A percentile compares a stretch with the other conserved stretches of the same genome.
Evolutionary conservation across 2,113 vertebrate genomes (phyloP).

Genomic region (Rattus rattus): DNA sequence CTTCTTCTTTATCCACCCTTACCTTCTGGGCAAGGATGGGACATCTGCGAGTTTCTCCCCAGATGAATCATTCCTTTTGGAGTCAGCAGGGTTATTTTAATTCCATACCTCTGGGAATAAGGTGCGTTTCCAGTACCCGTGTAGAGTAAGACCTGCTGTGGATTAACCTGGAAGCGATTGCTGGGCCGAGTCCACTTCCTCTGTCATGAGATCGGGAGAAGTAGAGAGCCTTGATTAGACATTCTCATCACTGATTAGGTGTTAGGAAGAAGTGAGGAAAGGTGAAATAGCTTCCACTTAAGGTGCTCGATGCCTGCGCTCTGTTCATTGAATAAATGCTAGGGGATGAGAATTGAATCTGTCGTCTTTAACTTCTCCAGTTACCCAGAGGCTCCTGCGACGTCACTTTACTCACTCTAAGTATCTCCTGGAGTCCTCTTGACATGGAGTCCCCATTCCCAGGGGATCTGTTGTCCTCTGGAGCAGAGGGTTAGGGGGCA

Average conservation of each 20-base stretch:
- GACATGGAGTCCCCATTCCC: neutral
- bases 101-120: neutral
- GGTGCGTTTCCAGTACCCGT: neutral
- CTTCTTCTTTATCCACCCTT: neutral
- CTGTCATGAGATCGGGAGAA: neutral
- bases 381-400: neutral
- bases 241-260: neutral
- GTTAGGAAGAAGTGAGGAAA: slow-evolving; percentile 39
- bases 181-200: neutral
- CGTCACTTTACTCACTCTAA: neutral
- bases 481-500: neutral
- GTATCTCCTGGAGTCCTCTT: neutral
- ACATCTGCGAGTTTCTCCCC: neutral
- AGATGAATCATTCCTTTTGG: neutral
- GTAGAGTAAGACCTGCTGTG: neutral
- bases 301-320: neutral
- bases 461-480: neutral
- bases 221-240: neutral
- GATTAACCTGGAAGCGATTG: neutral
- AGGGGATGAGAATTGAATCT: neutral
- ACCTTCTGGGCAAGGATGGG: neutral
- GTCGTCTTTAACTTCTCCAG: neutral
- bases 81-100: neutral
- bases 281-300: slow-evolving; percentile 27
- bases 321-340: neutral